Evolutionary conservation across 2,797 vertebrate species (phyloP).

Genomic region (Anguilla megastoma): DNA sequence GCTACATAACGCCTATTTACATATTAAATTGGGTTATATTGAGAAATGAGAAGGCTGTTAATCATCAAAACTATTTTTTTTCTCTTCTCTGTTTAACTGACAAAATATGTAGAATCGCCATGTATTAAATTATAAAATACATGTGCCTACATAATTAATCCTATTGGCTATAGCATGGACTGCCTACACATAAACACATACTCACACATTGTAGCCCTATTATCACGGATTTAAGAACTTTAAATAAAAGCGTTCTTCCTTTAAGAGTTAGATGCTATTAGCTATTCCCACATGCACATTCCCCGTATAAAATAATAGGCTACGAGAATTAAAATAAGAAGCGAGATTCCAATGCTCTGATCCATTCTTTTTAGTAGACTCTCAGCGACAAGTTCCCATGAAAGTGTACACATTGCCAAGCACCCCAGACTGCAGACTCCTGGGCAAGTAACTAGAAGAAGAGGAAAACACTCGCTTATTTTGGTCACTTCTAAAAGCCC

Average conservation of each 20-base stretch:
- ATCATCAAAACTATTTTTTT: neutral
- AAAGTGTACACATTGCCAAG: conserved; percentile 7
- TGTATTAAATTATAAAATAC: neutral
- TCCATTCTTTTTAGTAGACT: conserved; percentile 8
- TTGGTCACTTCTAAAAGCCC: conserved; percentile 24
- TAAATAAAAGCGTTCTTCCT: conserved; percentile 10
- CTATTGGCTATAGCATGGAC: neutral
- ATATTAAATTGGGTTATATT: neutral
- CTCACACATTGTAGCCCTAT: neutral
- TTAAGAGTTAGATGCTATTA: neutral
- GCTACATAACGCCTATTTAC: neutral
- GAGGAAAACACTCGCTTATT: conserved; percentile 18
- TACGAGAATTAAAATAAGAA: conserved; percentile 18
- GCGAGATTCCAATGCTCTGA: conserved; percentile 9
- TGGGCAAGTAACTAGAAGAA: neutral
- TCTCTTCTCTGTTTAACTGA: neutral
- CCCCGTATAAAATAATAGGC: neutral
- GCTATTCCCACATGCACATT: neutral
- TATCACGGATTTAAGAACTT: neutral
- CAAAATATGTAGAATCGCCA: neutral
- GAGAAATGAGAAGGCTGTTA: neutral
- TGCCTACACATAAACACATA: conserved; percentile 17
- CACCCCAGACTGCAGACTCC: conserved; percentile 39
- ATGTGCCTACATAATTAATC: neutral
- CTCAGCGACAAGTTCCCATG: conserved; percentile 28